Evolutionary conservation across 1,140 invertebrate genomes (phyloP).

Genomic region (Steinernema khuongi): DNA sequence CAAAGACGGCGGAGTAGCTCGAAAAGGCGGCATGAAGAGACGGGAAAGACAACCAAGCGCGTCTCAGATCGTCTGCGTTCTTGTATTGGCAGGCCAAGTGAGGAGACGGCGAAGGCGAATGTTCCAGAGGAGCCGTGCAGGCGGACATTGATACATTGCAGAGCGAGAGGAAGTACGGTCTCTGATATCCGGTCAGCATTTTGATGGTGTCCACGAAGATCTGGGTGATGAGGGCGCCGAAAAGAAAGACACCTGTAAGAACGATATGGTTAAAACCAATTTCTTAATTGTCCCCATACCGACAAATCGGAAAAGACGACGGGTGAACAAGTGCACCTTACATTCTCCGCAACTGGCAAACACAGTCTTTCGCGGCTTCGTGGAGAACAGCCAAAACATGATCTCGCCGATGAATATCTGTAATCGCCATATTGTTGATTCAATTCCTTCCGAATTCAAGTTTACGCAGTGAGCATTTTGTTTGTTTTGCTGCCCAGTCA

Average conservation of each 20-base stretch:
- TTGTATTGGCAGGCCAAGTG: slow-evolving; percentile 56
- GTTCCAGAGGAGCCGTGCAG: slow-evolving; percentile 56
- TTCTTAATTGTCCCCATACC: slow-evolving; percentile 41
- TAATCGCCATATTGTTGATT: slow-evolving; percentile 31
- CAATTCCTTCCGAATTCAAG: not conserved
- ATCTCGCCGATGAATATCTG: slow-evolving; percentile 57
- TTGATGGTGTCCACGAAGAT: slow-evolving; percentile 59
- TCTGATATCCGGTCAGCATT: slow-evolving; percentile 56
- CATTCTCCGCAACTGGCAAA: slow-evolving; percentile 54
- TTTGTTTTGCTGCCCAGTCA: slow-evolving; percentile 9
- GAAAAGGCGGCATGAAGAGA: slow-evolving; percentile 58
- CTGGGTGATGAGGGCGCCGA: slow-evolving; percentile 56
- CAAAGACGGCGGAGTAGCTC: slow-evolving; percentile 53
- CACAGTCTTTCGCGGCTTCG: slow-evolving; percentile 55
- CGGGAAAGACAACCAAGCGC: slow-evolving; percentile 58
- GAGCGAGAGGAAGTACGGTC: slow-evolving; percentile 56
- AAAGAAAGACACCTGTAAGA: slow-evolving; percentile 51
- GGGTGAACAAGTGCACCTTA: slow-evolving; percentile 53
- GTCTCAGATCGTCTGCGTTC: slow-evolving; percentile 54
- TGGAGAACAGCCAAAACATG: slow-evolving; percentile 59
- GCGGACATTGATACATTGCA: slow-evolving; percentile 56
- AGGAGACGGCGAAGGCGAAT: slow-evolving; percentile 57
- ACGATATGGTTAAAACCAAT: slow-evolving; percentile 23
- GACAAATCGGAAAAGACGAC: slow-evolving; percentile 53
- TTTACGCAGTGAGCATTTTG: slow-evolving; percentile 12